Base-by-base conservation (phyloP, 1,140 invertebrate species). In the Micrasema longulum region DNA sequence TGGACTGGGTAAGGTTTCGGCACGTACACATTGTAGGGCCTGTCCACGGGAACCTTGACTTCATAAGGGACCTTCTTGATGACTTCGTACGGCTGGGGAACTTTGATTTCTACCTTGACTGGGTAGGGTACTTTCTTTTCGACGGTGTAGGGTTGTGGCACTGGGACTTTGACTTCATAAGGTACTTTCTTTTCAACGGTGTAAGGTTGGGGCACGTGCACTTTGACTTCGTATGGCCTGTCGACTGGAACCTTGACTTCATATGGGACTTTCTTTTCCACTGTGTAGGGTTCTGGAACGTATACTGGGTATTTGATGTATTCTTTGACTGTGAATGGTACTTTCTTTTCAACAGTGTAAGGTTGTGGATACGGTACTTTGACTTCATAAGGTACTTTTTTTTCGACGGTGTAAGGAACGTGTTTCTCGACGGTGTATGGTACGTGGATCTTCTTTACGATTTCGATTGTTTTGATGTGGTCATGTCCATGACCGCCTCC, bases 161-260 rank as follows among this genome's bases (percentile, higher is more conserved):
- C 80, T 77, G 87, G 80, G 68, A 91, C 89, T 41, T 88, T 87
- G 69, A 86, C 84, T 48, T 87, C 89, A 38, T 88, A 82, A 26
- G 85, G 88, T 72, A 90, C 91, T 77, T 90, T 89, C 22, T 92
- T 88, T 18, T 91, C 88, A 72, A 92, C 91, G 38, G 90, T 90
- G 81, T 91, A 91, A 2, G 91, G 91, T 76, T 88, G 89, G 75
- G 91, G 91, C 66, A 92, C 90, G 74, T 85, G 88, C 38, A 93
- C 90, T 82, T 89, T 90, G 7, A 91, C 87, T 6, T 91, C 90
- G 72, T 85, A 84, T 43, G 82, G 90, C n/a, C n/a, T n/a, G n/a
- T n/a, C n/a, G 12, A 91, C 82, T 78, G 88, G 86, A 75, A 90
- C 91, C 76, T 87, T 82, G 1, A 91, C 89, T 48, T 89, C 88